Base-by-base conservation (phyloP, 2,797 vertebrate genomes). In the Alauda arvensis region DNA sequence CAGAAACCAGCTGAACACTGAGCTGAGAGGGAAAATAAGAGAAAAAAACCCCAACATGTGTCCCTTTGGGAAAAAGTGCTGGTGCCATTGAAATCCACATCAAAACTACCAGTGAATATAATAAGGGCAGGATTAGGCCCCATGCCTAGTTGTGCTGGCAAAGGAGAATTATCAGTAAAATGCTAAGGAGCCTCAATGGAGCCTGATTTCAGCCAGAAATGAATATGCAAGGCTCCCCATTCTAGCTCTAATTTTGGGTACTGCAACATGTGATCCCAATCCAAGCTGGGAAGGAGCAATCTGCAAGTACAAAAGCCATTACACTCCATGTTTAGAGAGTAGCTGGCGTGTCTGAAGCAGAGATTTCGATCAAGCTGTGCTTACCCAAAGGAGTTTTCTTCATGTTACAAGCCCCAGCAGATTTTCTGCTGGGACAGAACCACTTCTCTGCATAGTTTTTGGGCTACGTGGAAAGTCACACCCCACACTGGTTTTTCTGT, bases 41-140 rank as follows among this genome's bases (percentile, higher is more conserved):
- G 21, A 12, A 5, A 9, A 10, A 7, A 18, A 29, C 19, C 8
- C 7, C 34, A 23, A 37, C 34, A 37, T 37, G 18, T 4, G 20
- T 77, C 52, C 62, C 48, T 77, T 83, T 85, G 70, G 80, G 55
- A 33, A 40, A 90, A 85, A 72, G 65, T 14, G 20, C 42, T 88
- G 72, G 29, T 93, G 72, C 91, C 84, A 34, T 67, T 92, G 79
- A 92, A 92, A 85, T 76, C 82, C 92, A 90, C 82, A 92, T 88
- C 82, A 94, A 92, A 95, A 92, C 84, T 81, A 56, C 14, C 69
- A 91, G 31, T 39, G 42, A 72, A 24, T 94, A 92, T 93, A 87
- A 88, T 80, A 61, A 78, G 59, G 55, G 52, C 82, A 78, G n/a
- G 60, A 78, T 94, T 85, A 83, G 89, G 87, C 85, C 34, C 61